Evolutionary conservation across 1,140 invertebrate species (phyloP), one percentile per base, ranked within the genome.

Genomic region (Aplysia californica): DNA sequence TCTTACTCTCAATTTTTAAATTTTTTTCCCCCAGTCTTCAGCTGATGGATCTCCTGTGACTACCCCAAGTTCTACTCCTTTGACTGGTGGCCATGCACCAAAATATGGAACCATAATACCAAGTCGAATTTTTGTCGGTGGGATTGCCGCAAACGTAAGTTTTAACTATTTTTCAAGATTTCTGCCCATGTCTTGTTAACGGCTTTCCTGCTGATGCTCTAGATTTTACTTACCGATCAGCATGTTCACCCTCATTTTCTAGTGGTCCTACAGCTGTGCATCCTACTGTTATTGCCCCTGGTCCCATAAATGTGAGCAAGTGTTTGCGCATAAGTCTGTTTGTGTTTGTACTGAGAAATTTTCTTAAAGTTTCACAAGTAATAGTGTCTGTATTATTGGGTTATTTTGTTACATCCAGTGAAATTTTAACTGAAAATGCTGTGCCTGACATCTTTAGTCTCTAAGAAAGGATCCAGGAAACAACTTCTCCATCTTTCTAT

Each of bases 111-210:
- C 91, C 35, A 83, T 91, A 59, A 95, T 98, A 80, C 96, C 97
- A 76, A 98, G 97, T 90, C 92, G 96, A 85, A 96, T 98, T 85
- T 98, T 98, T 92, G 96, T 97, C 55, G 96, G 96, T 59, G 96
- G 96, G n/a, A 96, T 97, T 83, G 95, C 96, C 21, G 93, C 94
- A 75, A 90, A 89, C 86, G 90, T 91, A 83, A 88, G 89, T 65
- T 33, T 3, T 61, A 41, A 41, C 36, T 35, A 26, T 44, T 38
- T 69, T 69, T 41, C n/a, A 36, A 10, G 36, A 36, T 33, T 4
- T 36, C 33, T 33, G 15, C 6, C 29, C 6, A 66, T 33, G 15
- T 18, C 4, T 33, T 6, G 18, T 66, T 66, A 66, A 33, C 18
- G 15, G 4, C 18, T 66, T 36, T n/a, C n/a, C n/a, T 10, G 35